phyloP scores from a whole-genome alignment of 2,797 vertebrate species.

The Sebastes vulpes region DNA sequence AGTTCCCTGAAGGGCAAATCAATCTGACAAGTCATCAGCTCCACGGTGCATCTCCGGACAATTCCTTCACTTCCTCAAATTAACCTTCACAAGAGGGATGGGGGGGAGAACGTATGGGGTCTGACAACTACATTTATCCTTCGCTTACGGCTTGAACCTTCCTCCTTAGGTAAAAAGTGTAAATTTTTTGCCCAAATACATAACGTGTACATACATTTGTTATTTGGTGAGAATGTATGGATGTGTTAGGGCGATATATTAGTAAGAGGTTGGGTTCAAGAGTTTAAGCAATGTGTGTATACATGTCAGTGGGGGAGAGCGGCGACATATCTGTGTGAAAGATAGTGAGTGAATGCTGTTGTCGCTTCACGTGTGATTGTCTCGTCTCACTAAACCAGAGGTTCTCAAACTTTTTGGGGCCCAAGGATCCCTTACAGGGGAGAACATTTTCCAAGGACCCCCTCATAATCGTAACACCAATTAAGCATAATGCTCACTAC shows the following conservation, averaged over 20 bases:
- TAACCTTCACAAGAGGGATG: slow-evolving; percentile 71
- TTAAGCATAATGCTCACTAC: too few species aligned
- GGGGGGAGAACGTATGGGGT: slow-evolving; percentile 18
- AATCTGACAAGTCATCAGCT: slow-evolving; percentile 77
- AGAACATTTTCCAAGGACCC: too few species aligned
- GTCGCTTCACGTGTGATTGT: background rate
- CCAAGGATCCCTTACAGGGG: too few species aligned
- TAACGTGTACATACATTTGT: background rate
- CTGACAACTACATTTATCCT: slow-evolving; percentile 44
- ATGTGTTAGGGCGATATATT: background rate
- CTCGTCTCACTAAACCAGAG: background rate
- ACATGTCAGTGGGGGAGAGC: background rate
- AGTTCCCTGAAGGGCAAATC: slow-evolving; percentile 77
- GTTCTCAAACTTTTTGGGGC: too few species aligned
- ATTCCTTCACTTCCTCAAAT: slow-evolving; percentile 75
- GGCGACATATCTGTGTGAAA: background rate
- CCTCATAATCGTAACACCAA: too few species aligned
- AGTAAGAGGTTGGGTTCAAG: slow-evolving; percentile 4
- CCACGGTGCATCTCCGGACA: slow-evolving; percentile 57
- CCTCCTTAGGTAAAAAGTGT: background rate
- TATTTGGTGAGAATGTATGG: background rate
- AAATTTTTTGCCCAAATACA: background rate
- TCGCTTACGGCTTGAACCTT: slow-evolving; percentile 13
- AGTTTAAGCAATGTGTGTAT: background rate
- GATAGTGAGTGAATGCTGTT: background rate